Base-by-base conservation (phyloP, 2,888 invertebrate genomes). In the Alviniconcha strummeri region DNA sequence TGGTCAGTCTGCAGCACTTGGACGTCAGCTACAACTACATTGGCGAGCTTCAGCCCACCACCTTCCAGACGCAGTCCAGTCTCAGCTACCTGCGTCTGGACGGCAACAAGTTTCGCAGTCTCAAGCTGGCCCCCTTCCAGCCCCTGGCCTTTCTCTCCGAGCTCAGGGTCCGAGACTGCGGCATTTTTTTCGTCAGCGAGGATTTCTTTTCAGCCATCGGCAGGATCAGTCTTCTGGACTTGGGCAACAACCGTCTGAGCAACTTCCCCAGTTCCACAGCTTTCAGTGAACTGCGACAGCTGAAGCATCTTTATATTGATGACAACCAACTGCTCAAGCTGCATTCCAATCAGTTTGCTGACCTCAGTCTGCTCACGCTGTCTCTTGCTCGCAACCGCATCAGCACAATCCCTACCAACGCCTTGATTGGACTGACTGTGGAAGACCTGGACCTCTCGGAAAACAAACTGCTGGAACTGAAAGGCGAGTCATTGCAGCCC, bases 371-470 rank as follows among this genome's bases (percentile, higher is more conserved):
- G 8, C 85, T 89, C 67, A 86, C 82, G 1, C 78, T 92, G 55
- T 88, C 89, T 80, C 82, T 91, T 67, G 89, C 91, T 15, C 84
- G 84, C 17, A 92, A 92, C 80, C 83, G 85, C 56, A 88, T 92
- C 52, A 85, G 72, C n/a, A 85, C 85, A 36, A 83, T 91, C 56
- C 81, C 86, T 52, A 57, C 81, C 2, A 84, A 88, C 75, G 85
- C 87, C 6, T 89, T 89, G 8, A 80, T 9, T 4, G 84, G 88
- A 78, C 85, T 86, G 56, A 85, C 85, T 36, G 84, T 90, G 8
- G 85, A 87, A 15, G 82, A 87, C 55, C 83, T 92, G 15, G 89
- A 90, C 80, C 84, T 92, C n/a, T 91, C 91, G 4, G 82, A 85
- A 72, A 92, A 92, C 83, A 86, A 81, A 9, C 85, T 92, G 13